Percentiles rank a stretch among this genome's conserved stretches.
Evolutionary conservation across 1,140 invertebrate species (phyloP).

Genomic region (Goniozus legneri): DNA sequence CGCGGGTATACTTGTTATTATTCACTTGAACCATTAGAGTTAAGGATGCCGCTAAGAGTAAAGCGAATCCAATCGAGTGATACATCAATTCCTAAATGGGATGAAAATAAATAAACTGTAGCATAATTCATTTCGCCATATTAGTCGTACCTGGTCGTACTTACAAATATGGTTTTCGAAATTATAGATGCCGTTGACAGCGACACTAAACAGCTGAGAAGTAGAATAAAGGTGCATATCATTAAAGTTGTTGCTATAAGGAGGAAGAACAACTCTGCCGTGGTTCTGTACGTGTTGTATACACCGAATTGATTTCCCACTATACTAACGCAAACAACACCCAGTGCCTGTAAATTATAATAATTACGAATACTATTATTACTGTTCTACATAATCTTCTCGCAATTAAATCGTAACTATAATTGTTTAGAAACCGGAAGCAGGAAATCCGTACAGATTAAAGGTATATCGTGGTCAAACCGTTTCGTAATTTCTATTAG

Average conservation of each 20-base stretch:
- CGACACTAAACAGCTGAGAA: conserved; percentile 70
- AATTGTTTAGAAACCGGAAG: too few species aligned
- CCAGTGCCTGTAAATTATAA: conserved; percentile 73
- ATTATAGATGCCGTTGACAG: conserved; percentile 75
- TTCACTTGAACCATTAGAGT: conserved; percentile 63
- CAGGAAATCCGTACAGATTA: too few species aligned
- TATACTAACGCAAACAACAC: conserved; percentile 67
- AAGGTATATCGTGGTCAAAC: too few species aligned
- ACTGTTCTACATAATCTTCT: too few species aligned
- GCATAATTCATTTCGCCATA: not conserved
- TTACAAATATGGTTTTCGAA: conserved; percentile 81
- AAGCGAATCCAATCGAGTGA: conserved; percentile 66
- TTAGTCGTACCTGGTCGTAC: conserved; percentile 42
- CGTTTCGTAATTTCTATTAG: too few species aligned
- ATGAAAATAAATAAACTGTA: conserved; percentile 6
- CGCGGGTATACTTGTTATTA: conserved; percentile 46
- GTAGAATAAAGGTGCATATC: conserved; percentile 70
- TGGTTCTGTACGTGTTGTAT: conserved; percentile 24
- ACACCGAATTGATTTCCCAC: conserved; percentile 60
- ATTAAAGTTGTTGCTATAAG: conserved; percentile 70
- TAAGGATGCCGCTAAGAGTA: conserved; percentile 66
- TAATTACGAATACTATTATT: too few species aligned
- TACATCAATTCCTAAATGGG: conserved; percentile 70
- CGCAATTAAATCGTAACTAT: too few species aligned
- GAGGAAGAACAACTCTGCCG: conserved; percentile 67